phyloP scores from a whole-genome alignment of 2,113 vertebrate genomes.

The Stercorarius parasiticus region DNA sequence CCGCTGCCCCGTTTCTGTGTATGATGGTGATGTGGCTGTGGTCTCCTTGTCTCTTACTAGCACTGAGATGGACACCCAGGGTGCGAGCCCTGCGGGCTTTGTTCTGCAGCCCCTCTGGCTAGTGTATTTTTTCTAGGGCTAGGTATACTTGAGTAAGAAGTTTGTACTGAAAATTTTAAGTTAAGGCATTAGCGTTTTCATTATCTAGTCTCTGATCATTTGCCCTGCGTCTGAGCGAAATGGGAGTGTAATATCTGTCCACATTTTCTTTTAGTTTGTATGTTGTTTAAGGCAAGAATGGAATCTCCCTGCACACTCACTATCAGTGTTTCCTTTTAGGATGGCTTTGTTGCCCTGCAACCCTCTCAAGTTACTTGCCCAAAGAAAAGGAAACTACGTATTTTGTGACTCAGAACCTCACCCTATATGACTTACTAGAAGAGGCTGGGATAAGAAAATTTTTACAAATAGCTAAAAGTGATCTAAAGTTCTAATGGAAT shows the following conservation, averaged over 20 bases:
- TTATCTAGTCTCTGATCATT: background rate
- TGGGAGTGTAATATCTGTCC: background rate
- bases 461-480: background rate
- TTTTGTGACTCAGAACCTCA: background rate
- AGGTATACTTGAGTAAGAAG: background rate
- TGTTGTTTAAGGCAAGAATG: background rate
- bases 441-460: background rate
- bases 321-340: background rate
- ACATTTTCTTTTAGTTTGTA: background rate
- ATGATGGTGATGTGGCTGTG: background rate
- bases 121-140: background rate
- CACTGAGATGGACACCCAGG: accelerated
- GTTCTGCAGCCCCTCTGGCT: background rate
- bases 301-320: accelerated
- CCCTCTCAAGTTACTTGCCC: background rate
- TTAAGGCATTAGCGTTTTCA: background rate
- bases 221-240: background rate
- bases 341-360: background rate
- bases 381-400: background rate
- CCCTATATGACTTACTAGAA: background rate
- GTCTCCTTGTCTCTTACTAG: background rate
- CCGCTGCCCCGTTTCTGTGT: background rate
- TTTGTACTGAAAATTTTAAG: background rate
- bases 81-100: background rate
- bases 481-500: background rate